A percentile compares a stretch with the other conserved stretches of the same genome.
phyloP scores from a whole-genome alignment of 2,797 vertebrate genomes.

The Tinamus major region DNA sequence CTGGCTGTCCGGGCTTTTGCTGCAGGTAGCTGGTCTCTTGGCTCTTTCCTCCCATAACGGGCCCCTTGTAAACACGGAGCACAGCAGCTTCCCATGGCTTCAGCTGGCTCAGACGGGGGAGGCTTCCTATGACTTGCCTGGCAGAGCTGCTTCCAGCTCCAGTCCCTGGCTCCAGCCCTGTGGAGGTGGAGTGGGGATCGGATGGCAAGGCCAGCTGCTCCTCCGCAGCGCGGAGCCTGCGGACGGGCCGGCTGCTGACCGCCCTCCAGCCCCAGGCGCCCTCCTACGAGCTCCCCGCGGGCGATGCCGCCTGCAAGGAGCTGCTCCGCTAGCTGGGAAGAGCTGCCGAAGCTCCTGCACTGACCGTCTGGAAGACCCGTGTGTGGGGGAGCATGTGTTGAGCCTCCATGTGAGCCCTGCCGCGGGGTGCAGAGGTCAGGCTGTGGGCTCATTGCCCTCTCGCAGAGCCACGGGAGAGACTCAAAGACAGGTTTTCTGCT shows the following conservation, averaged over 20 bases:
- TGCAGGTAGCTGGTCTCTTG: slow-evolving; percentile 48
- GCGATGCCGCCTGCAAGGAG: not conserved
- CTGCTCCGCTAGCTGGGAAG: not conserved
- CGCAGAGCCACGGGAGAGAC: not conserved
- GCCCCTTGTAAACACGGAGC: not conserved
- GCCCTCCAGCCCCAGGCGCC: not conserved
- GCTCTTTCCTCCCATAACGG: slow-evolving; percentile 14
- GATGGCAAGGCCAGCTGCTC: slow-evolving; percentile 22
- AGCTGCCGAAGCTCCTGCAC: accelerated
- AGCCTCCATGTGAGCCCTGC: accelerated
- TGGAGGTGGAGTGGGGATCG: slow-evolving; percentile 48
- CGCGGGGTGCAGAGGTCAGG: not conserved
- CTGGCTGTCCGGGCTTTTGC: not conserved
- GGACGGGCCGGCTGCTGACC: accelerated
- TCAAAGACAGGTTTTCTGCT: not conserved
- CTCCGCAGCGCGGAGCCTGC: not conserved
- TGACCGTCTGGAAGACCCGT: accelerated
- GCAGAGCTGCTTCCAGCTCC: slow-evolving; percentile 41
- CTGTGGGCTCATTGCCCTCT: not conserved
- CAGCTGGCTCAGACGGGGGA: slow-evolving; percentile 38
- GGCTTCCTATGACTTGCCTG: slow-evolving; percentile 44
- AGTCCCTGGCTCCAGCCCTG: not conserved
- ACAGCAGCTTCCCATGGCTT: slow-evolving; percentile 54
- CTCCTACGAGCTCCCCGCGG: not conserved
- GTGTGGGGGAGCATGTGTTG: accelerated